phyloP scores from a whole-genome alignment of 2,797 vertebrate species.

The Epinephelus coioides region DNA sequence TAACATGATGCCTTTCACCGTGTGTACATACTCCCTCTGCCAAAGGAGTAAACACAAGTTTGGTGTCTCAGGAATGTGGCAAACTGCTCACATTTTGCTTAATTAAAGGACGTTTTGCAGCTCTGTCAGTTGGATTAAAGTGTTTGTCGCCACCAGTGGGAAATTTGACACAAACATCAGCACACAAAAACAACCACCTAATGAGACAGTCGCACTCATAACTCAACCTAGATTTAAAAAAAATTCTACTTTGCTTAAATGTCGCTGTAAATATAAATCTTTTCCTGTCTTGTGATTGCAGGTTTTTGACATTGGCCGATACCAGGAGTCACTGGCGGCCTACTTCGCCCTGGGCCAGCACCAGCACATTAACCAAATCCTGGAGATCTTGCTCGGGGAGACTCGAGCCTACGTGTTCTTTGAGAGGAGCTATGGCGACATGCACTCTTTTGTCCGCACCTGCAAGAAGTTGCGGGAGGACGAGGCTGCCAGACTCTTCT shows the following conservation, averaged over 20 bases:
- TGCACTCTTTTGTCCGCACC: conserved; percentile 99
- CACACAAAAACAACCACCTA: conserved; percentile 26
- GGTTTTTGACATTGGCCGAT: conserved; percentile 97
- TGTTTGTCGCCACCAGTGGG: conserved; percentile 10
- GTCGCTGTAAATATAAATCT: not conserved
- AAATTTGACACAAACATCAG: not conserved
- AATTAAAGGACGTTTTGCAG: conserved; percentile 25
- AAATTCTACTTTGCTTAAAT: not conserved
- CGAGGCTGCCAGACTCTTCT: conserved; percentile 97
- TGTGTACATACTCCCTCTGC: conserved; percentile 18
- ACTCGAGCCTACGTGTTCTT: conserved; percentile 98
- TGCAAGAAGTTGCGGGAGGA: conserved; percentile 99
- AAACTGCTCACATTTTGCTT: conserved; percentile 8
- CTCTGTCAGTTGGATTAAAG: conserved; percentile 22
- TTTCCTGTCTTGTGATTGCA: conserved; percentile 62
- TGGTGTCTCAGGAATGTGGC: conserved; percentile 11
- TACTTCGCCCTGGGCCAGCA: conserved; percentile 97
- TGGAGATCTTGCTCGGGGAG: conserved; percentile 97
- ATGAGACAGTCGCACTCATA: conserved; percentile 26
- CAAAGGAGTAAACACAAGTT: conserved; percentile 33
- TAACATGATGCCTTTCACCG: conserved; percentile 40
- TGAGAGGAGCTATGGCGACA: conserved; percentile 97
- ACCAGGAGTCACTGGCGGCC: conserved; percentile 97
- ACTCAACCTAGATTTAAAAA: not conserved
- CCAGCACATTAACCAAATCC: conserved; percentile 99